Conservation (phyloP, 2,888 invertebrate genomes). For the Ligdia adustata region DNA sequence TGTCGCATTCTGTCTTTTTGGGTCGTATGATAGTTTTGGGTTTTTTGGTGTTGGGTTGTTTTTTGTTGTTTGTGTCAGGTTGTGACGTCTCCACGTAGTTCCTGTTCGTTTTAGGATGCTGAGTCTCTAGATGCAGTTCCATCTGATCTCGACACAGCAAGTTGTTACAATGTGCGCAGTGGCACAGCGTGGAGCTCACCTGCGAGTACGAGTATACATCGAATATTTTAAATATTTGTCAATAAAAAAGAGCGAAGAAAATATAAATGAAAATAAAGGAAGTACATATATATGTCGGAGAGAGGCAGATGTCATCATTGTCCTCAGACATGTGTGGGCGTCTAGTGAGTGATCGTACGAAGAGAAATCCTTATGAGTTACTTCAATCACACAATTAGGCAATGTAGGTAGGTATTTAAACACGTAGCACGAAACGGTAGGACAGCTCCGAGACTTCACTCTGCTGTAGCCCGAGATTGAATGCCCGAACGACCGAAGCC, state of each 20-base stretch:
- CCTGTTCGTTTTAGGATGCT: constrained; percentile 20
- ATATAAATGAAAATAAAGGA: too few relatives aligned
- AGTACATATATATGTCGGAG: too few relatives aligned
- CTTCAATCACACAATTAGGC: too few relatives aligned
- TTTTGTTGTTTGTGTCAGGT: background rate
- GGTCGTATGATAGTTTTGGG: background rate
- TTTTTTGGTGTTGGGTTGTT: background rate
- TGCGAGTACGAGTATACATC: constrained; percentile 18
- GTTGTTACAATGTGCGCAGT: constrained; percentile 55
- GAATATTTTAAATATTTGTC: background rate
- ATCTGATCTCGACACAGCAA: constrained; percentile 25
- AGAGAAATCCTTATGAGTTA: too few relatives aligned
- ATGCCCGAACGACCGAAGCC: too few relatives aligned
- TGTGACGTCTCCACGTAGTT: background rate
- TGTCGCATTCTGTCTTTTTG: constrained; percentile 3
- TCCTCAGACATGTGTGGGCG: too few relatives aligned
- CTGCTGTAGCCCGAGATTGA: too few relatives aligned
- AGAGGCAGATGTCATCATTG: too few relatives aligned
- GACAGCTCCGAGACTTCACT: too few relatives aligned
- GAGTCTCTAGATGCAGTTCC: constrained; percentile 8
- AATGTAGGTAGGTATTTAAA: too few relatives aligned
- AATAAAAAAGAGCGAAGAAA: background rate
- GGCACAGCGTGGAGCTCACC: constrained; percentile 45
- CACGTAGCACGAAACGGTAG: too few relatives aligned
- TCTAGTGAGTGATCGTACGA: too few relatives aligned